Percentiles rank a stretch among this genome's conserved stretches.
phyloP scores from a whole-genome alignment of 2,113 vertebrate genomes.

The Centropus bengalensis region DNA sequence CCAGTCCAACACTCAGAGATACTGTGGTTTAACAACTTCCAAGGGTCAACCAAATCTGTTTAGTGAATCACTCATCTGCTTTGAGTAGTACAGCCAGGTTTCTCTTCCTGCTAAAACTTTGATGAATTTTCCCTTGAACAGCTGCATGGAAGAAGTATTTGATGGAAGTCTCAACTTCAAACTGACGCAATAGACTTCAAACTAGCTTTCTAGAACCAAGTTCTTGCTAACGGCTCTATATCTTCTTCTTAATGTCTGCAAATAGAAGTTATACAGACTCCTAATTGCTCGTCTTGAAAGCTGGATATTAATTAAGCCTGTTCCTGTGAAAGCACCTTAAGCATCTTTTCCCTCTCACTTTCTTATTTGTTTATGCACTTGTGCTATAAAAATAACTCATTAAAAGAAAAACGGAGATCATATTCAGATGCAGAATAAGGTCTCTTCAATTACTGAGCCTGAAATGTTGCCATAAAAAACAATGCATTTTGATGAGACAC shows the following conservation, averaged over 20 bases:
- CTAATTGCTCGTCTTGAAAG: conserved; percentile 27
- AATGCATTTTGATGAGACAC: conserved; percentile 38
- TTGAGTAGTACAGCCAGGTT: background rate
- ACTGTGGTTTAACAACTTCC: background rate
- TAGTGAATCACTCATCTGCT: background rate
- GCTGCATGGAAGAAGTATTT: background rate
- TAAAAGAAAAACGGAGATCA: conserved; percentile 32
- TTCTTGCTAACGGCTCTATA: conserved; percentile 32
- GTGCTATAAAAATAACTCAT: conserved; percentile 34
- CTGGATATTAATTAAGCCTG: conserved; percentile 46
- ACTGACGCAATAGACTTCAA: background rate
- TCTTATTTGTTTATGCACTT: conserved; percentile 51
- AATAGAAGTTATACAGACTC: conserved; percentile 12
- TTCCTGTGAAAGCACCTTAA: conserved; percentile 29
- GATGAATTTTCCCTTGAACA: background rate
- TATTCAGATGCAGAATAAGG: background rate
- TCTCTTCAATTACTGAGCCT: conserved; percentile 5
- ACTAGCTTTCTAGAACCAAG: background rate
- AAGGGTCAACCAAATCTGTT: background rate
- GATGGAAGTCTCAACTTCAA: background rate
- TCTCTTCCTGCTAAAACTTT: background rate
- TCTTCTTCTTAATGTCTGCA: conserved; percentile 2
- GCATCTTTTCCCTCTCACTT: background rate
- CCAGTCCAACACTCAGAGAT: background rate
- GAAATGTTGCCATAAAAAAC: conserved; percentile 54